phyloP scores from a whole-genome alignment of 2,888 invertebrate species.

The Salpingus planirostris region DNA sequence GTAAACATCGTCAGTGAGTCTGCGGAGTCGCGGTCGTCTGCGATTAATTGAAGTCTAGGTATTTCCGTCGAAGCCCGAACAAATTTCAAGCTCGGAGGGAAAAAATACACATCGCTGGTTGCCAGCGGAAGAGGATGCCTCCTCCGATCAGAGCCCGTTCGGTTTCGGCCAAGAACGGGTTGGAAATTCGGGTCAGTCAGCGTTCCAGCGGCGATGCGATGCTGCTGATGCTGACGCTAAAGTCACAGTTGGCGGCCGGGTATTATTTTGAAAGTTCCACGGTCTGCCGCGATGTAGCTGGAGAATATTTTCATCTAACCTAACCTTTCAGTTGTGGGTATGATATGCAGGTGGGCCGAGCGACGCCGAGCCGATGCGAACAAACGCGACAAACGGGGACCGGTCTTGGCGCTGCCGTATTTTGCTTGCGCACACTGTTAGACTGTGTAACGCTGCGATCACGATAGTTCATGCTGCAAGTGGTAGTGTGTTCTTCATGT shows the following conservation, averaged over 20 bases:
- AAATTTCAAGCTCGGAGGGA: too few relatives aligned
- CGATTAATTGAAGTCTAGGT: too few relatives aligned
- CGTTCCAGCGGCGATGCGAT: too few relatives aligned
- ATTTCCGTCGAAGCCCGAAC: constrained; percentile 1
- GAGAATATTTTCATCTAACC: constrained; percentile 23
- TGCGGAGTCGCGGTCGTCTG: too few relatives aligned
- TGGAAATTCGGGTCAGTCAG: too few relatives aligned
- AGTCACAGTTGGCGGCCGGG: too few relatives aligned
- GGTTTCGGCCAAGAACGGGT: too few relatives aligned
- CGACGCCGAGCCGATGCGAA: constrained; percentile 37
- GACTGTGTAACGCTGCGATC: constrained; percentile 32
- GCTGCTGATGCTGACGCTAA: too few relatives aligned
- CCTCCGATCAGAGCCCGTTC: too few relatives aligned
- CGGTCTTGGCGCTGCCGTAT: constrained; percentile 36
- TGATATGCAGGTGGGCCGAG: constrained; percentile 50
- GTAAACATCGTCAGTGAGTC: too few relatives aligned
- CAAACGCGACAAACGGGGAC: constrained; percentile 32
- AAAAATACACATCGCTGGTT: too few relatives aligned
- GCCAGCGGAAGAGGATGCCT: too few relatives aligned
- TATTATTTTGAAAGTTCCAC: constrained; percentile 11
- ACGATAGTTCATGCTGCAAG: constrained; percentile 31
- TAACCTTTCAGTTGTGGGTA: constrained; percentile 37
- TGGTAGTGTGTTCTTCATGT: constrained; percentile 28
- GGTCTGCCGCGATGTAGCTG: constrained; percentile 3
- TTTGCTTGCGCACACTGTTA: constrained; percentile 26